Base-by-base conservation (phyloP, 1,140 invertebrate genomes). In the Drosophila lini region DNA sequence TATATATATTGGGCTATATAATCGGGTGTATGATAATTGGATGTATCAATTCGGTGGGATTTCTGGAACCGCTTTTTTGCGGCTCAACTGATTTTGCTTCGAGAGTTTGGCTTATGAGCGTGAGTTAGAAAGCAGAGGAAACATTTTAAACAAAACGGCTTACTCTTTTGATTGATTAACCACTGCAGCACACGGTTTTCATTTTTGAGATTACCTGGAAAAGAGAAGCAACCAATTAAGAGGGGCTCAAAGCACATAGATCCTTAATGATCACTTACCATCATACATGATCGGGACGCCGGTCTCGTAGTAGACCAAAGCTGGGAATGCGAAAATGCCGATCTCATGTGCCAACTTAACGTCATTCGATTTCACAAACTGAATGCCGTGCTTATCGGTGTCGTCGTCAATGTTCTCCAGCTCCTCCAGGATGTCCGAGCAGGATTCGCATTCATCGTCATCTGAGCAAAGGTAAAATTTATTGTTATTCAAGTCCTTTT, bases 111-210 rank as follows among this genome's bases (percentile, higher is more conserved):
- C 81, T 73, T 73, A 89, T 89, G 84, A 79, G 69, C 84, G 85
- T 89, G 84, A 84, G 64, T 78, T 89, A 78, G 61, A 75, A 89
- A 90, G 84, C 84, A 78, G 77, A 88, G 42, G 75, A 70, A 75
- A 88, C 64, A 81, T 88, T 90, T 65, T 50, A 86, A 91, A 80
- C 65, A 90, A 77, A 74, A 82, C 91, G 73, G 94, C 96, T 97
- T 97, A 97, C 96, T 97, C 96, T 97, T 97, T 94, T 98, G 97
- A 94, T 97, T 96, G 94, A 97, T 94, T 94, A 98, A 96, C 97
- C 97, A 98, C 94, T 97, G 96, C 94, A 98, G 95, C 94, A 98
- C 97, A 94, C 96, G 97, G 93, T 97, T 96, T 95, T 98, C 97
- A 92, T 98, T 97, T 94, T 96, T 97, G 94, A 98, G 96, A 95